Conservation (phyloP, 37 sponge, comb jelly and placozoan genomes). For the Petrosia ficiformis region DNA sequence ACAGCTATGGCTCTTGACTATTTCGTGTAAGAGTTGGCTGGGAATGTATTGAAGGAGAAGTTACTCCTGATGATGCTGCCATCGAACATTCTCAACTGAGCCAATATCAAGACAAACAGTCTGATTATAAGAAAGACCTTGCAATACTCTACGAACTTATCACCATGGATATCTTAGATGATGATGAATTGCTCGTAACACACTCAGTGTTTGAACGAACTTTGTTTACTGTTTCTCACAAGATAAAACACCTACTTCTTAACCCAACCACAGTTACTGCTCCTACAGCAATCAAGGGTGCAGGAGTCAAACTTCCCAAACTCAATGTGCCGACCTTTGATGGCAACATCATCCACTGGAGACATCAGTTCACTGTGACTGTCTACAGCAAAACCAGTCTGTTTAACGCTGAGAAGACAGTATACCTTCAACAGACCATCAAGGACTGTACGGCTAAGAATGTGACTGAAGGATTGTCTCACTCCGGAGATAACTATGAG, state of each 20-base stretch:
- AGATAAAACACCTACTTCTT: slow-evolving; percentile 21
- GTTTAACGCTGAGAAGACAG: slow-evolving; percentile 35
- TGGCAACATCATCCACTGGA: slow-evolving; percentile 54
- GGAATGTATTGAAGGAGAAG: too few species aligned
- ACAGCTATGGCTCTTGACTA: too few species aligned
- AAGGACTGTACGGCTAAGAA: slow-evolving; percentile 43
- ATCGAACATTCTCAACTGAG: slow-evolving; percentile 9
- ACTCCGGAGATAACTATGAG: slow-evolving; percentile 43
- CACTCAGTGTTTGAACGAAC: slow-evolving; percentile 16
- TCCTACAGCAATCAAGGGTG: slow-evolving; percentile 11
- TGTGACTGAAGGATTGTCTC: slow-evolving; percentile 47
- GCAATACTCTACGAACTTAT: slow-evolving; percentile 26
- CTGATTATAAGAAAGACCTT: slow-evolving; percentile 43
- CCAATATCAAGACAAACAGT: slow-evolving; percentile 27
- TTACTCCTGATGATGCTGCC: too few species aligned
- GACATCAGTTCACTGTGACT: slow-evolving; percentile 25
- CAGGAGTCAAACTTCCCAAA: slow-evolving; percentile 40
- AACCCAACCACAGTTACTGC: not conserved
- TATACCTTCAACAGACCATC: slow-evolving; percentile 41
- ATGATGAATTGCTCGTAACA: slow-evolving; percentile 17
- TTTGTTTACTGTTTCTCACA: slow-evolving; percentile 10
- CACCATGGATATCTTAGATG: slow-evolving; percentile 2
- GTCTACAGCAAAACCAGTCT: slow-evolving; percentile 31
- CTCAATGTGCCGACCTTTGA: slow-evolving; percentile 42
- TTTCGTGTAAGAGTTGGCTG: too few species aligned